These are phyloP conservation scores for Serranus cabrilla DNA, from an alignment of 2,797 vertebrate species.

Conservation along the genomic window DNA sequence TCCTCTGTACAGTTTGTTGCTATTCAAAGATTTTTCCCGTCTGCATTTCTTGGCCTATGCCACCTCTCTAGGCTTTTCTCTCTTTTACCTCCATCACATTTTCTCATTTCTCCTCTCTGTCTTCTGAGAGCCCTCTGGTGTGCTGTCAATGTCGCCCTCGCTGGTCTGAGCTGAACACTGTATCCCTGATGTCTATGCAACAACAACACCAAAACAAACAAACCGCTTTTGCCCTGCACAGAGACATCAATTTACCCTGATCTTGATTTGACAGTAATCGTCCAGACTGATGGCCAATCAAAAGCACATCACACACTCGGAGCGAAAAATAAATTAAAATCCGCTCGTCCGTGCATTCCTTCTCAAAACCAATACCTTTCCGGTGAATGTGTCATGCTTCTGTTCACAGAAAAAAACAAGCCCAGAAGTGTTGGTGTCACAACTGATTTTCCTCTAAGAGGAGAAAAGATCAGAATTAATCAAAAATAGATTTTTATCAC, in stretches of 20 bases:
- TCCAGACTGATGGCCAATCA: conserved; percentile 62
- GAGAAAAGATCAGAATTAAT: conserved; percentile 33
- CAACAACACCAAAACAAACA: conserved; percentile 46
- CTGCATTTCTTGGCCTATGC: conserved; percentile 46
- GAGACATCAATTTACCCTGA: conserved; percentile 44
- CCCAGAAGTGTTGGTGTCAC: conserved; percentile 32
- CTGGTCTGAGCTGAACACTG: conserved; percentile 39
- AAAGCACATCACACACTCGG: conserved; percentile 48
- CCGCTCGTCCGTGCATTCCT: conserved; percentile 32
- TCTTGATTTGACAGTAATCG: conserved; percentile 57
- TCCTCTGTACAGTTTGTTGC: conserved; percentile 19
- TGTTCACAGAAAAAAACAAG: conserved; percentile 1
- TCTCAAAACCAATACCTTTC: conserved; percentile 52
- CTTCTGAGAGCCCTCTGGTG: conserved; percentile 21
- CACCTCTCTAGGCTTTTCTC: conserved; percentile 36
- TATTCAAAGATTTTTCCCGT: conserved; percentile 38
- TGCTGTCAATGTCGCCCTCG: conserved; percentile 47
- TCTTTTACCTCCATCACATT: conserved; percentile 40
- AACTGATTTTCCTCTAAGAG: conserved; percentile 43
- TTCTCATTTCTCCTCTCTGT: conserved; percentile 43
- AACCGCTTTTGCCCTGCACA: conserved; percentile 21
- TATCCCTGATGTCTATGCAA: conserved; percentile 31
- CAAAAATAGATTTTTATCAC: conserved; percentile 38
- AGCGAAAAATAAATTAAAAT: conserved; percentile 62
- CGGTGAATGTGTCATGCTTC: conserved; percentile 13